A percentile compares a stretch with the other conserved stretches of the same genome.
phyloP scores from a whole-genome alignment of 2,113 vertebrate genomes.

The Nannospalax galili region DNA sequence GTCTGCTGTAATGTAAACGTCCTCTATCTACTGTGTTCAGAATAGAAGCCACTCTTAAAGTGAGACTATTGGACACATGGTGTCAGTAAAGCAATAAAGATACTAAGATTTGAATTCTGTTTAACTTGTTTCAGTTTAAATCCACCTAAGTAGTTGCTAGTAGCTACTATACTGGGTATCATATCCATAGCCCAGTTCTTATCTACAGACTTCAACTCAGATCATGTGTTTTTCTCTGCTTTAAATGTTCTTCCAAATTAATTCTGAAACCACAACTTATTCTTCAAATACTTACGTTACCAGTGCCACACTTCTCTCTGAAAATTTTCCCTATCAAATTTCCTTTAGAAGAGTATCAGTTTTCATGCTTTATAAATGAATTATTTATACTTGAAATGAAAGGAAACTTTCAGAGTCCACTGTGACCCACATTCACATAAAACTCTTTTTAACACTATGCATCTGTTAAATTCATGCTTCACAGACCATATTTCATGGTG shows the following conservation, averaged over 20 bases:
- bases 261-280: background rate
- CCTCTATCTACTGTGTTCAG: background rate
- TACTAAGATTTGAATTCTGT: background rate
- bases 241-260: background rate
- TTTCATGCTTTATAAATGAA: background rate
- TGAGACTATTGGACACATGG: background rate
- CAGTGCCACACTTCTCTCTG: background rate
- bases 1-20: no score
- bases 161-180: background rate
- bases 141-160: background rate
- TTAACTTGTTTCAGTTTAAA: background rate
- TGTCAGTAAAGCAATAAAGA: background rate
- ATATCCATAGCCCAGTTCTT: background rate
- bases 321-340: background rate
- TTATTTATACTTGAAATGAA: constrained; percentile 22
- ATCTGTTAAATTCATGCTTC: background rate
- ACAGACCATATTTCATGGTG: background rate
- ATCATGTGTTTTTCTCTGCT: background rate
- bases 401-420: background rate
- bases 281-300: background rate
- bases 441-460: background rate
- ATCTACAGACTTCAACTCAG: background rate
- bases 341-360: background rate
- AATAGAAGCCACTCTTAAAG: background rate
- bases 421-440: background rate